phyloP scores from a whole-genome alignment of 2,113 vertebrate genomes.

The Rhynchopsitta pachyrhyncha region DNA sequence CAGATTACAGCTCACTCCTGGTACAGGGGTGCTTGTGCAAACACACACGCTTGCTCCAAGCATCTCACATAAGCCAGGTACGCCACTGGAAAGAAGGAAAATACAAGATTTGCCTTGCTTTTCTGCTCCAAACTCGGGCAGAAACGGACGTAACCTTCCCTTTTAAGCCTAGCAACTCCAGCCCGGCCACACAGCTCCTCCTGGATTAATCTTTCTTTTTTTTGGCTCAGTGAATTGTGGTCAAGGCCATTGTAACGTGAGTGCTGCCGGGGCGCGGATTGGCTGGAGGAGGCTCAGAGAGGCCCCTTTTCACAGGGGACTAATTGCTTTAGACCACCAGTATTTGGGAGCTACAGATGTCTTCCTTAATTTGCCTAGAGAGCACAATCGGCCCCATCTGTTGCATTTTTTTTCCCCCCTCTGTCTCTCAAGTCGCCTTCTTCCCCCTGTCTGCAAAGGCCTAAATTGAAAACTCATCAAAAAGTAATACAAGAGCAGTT shows the following conservation, averaged over 20 bases:
- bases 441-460: slow-evolving; percentile 87
- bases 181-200: slow-evolving; percentile 78
- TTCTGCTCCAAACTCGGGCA: slow-evolving; percentile 48
- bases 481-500: slow-evolving; percentile 99
- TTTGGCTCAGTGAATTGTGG: slow-evolving; percentile 90
- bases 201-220: slow-evolving; percentile 88
- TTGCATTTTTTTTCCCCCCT: slow-evolving; percentile 88
- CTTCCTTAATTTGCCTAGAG: slow-evolving; percentile 96
- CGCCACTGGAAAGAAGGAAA: background rate
- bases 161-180: slow-evolving; percentile 77
- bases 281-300: slow-evolving; percentile 86
- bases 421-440: slow-evolving; percentile 76
- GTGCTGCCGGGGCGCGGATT: slow-evolving; percentile 83
- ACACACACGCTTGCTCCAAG: background rate
- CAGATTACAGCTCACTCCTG: slow-evolving; percentile 57
- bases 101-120: background rate
- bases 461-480: slow-evolving; percentile 99
- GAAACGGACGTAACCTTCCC: slow-evolving; percentile 70
- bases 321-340: slow-evolving; percentile 94
- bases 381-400: slow-evolving; percentile 99
- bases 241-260: slow-evolving; percentile 94
- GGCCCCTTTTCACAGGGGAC: slow-evolving; percentile 90
- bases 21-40: background rate
- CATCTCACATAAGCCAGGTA: background rate
- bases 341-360: slow-evolving; percentile 96